Percentiles rank a stretch among this genome's conserved stretches.
Evolutionary conservation across 2,113 vertebrate genomes (phyloP).

Genomic region (Aleadryas rufinucha): DNA sequence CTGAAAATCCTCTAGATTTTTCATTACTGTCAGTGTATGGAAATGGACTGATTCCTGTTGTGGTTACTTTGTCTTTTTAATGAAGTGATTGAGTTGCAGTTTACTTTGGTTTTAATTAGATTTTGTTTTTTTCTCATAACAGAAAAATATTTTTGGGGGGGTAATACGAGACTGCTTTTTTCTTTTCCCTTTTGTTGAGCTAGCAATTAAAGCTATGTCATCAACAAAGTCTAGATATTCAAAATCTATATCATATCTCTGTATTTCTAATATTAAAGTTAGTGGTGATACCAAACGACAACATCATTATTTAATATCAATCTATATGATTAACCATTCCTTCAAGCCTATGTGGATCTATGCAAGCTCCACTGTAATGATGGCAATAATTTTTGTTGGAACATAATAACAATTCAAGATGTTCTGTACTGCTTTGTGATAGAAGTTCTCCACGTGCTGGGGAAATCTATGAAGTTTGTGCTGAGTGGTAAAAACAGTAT

Average conservation of each 20-base stretch:
- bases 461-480: not conserved
- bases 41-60: not conserved
- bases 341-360: not conserved
- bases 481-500: not conserved
- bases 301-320: not conserved
- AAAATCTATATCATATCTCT: not conserved
- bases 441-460: not conserved
- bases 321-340: not conserved
- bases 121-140: not conserved
- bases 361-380: not conserved
- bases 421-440: not conserved
- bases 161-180: not conserved
- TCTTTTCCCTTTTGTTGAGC: not conserved
- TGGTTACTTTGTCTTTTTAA: not conserved
- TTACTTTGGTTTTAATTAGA: not conserved
- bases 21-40: not conserved
- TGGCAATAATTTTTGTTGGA: not conserved
- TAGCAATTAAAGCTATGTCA: not conserved
- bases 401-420: not conserved
- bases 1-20: not conserved
- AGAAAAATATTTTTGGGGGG: fast-evolving
- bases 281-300: not conserved
- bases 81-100: not conserved
- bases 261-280: not conserved
- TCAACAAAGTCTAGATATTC: not conserved